Conservation (phyloP, 2,888 invertebrate species). For the Trissoscelio sp. region DNA sequence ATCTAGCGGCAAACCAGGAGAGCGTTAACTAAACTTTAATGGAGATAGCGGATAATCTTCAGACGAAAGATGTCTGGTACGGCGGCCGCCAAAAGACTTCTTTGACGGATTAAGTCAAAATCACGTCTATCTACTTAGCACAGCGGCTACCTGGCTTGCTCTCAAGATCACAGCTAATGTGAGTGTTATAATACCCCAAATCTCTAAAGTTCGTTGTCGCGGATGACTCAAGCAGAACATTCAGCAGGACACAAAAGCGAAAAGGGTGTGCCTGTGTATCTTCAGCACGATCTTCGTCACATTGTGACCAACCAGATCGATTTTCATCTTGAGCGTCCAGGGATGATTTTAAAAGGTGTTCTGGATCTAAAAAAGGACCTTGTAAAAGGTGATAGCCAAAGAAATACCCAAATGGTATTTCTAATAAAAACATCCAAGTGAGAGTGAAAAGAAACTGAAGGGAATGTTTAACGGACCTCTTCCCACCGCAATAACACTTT, state of each 20-base stretch:
- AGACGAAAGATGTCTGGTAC: constrained; percentile 58
- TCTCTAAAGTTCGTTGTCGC: constrained; percentile 64
- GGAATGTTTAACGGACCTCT: neutral
- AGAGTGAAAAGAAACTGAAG: neutral
- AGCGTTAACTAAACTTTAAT: constrained; percentile 83
- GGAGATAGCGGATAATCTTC: constrained; percentile 82
- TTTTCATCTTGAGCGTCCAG: constrained; percentile 47
- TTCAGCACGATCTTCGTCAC: constrained; percentile 70
- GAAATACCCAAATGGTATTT: constrained; percentile 37
- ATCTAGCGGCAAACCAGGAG: constrained; percentile 75
- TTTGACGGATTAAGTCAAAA: constrained; percentile 83
- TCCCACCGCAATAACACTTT: too few species aligned
- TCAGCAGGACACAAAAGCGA: constrained; percentile 51
- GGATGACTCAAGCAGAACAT: constrained; percentile 67
- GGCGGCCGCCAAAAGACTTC: constrained; percentile 80
- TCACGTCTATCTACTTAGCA: constrained; percentile 77
- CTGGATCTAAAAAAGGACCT: neutral
- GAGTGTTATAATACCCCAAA: constrained; percentile 77
- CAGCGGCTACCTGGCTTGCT: constrained; percentile 70
- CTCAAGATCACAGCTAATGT: constrained; percentile 71
- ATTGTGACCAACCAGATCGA: constrained; percentile 59
- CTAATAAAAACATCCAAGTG: constrained; percentile 27
- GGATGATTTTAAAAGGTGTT: constrained; percentile 43
- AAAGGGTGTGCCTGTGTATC: constrained; percentile 66
- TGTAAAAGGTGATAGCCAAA: constrained; percentile 42